phyloP scores from a whole-genome alignment of 2,113 vertebrate species.

The Notechis scutatus region DNA sequence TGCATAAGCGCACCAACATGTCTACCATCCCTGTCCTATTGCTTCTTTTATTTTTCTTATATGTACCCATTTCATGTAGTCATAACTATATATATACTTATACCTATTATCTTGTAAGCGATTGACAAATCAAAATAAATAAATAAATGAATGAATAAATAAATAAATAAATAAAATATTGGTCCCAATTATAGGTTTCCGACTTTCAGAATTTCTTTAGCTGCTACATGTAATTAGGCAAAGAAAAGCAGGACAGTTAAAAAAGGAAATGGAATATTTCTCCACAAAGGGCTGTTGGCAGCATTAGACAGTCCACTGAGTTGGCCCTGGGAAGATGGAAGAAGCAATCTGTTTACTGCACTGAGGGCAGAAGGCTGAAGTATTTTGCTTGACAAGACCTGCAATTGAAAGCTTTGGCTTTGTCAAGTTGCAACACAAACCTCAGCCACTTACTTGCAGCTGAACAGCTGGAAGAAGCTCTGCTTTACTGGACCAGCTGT shows the following conservation, averaged over 20 bases:
- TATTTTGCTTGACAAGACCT: conserved; percentile 2
- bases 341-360: rapidly evolving
- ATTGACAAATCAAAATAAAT: too few species aligned
- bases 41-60: too few species aligned
- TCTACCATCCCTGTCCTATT: too few species aligned
- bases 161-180: too few species aligned
- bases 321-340: background rate
- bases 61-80: too few species aligned
- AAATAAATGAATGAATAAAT: too few species aligned
- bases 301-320: conserved; percentile 27
- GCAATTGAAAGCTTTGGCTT: conserved; percentile 42
- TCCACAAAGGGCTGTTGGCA: background rate
- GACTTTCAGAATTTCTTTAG: background rate
- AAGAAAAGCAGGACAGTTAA: background rate
- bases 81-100: too few species aligned
- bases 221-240: background rate
- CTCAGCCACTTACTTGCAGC: background rate
- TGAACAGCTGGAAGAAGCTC: background rate
- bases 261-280: background rate
- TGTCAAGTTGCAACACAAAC: conserved; percentile 32
- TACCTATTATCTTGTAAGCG: too few species aligned
- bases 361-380: conserved; percentile 42
- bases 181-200: background rate
- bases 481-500: background rate
- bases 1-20: too few species aligned